Evolutionary conservation across 2,888 invertebrate species (phyloP), one percentile per base, ranked within the genome.

Genomic region (Timema podura): DNA sequence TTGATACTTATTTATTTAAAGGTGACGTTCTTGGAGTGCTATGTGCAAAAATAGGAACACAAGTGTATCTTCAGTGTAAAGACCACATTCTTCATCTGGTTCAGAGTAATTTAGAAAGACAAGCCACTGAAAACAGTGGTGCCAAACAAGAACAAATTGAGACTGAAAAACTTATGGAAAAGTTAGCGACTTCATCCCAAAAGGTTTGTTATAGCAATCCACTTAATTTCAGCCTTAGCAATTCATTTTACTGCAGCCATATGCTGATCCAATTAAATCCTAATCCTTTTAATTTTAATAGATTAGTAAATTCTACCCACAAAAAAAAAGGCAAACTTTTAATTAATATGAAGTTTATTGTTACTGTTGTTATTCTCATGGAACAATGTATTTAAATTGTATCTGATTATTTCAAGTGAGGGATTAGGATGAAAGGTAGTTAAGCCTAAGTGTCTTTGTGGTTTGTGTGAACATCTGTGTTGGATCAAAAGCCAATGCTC

Each of bases 11-110:
- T 51, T 51, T 13, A 51, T 51, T 13, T 51, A 51, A 11, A 82
- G 83, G 83, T 70, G 82, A 82, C 75, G 78, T 82, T 11, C 74
- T 83, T 67, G 83, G 83, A 30, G 76, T 77, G n/a, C 76, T 83
- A 45, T 82, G 82, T 76, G 75, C 75, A 64, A 78, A 77, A 68
- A 73, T 78, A 71, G 83, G 83, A 1, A 72, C 79, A n/a, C 74
- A 75, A 44, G 76, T 83, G 5, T 83, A 82, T 75, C 75, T 73
- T 45, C 74, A 77, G 44, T 76, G 76, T 49, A 79, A 78, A 73
- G 76, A 78, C 46, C 73, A 75, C 65, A 78, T 83, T n/a, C 71
- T 83, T n/a, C 75, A 77, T 51, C 79, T 82, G n/a, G 80, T 83
- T 49, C 75, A 75, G 48, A 76, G 74, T 8, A 83, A 82, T 74